These are phyloP conservation scores for Sipha maydis DNA, from an alignment of 2,888 invertebrate species.

Conservation along the genomic window DNA sequence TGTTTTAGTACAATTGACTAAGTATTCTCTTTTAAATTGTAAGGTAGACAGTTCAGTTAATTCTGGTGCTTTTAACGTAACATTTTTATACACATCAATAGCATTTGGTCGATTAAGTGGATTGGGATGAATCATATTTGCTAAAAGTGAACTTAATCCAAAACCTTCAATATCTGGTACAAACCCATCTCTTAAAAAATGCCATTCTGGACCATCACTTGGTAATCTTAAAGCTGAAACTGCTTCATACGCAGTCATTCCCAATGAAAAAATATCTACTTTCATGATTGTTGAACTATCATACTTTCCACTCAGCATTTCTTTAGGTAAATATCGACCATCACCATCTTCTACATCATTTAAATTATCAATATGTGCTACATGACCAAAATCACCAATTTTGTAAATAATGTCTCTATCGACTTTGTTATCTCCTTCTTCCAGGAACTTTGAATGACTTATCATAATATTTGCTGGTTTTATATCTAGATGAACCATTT, in stretches of 20 bases:
- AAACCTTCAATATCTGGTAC: slow-evolving; percentile 54
- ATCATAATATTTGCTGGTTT: slow-evolving; percentile 95
- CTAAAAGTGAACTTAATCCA: slow-evolving; percentile 41
- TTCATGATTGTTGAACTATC: slow-evolving; percentile 80
- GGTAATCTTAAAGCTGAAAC: slow-evolving; percentile 85
- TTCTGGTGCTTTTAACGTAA: slow-evolving; percentile 38
- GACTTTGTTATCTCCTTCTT: slow-evolving; percentile 73
- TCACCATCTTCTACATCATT: slow-evolving; percentile 89
- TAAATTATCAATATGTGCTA: slow-evolving; percentile 83
- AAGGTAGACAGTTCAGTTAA: slow-evolving; percentile 30
- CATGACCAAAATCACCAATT: slow-evolving; percentile 91
- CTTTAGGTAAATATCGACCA: slow-evolving; percentile 87
- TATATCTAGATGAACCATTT: slow-evolving; percentile 91
- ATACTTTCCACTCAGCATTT: slow-evolving; percentile 86
- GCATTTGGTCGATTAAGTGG: slow-evolving; percentile 48
- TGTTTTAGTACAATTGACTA: slow-evolving; percentile 42
- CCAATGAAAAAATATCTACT: slow-evolving; percentile 90
- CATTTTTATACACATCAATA: slow-evolving; percentile 44
- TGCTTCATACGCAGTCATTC: slow-evolving; percentile 80
- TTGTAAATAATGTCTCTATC: slow-evolving; percentile 78
- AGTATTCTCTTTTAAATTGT: slow-evolving; percentile 51
- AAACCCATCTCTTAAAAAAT: slow-evolving; percentile 73
- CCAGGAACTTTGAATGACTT: slow-evolving; percentile 70
- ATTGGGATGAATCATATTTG: slow-evolving; percentile 53
- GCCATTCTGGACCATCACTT: slow-evolving; percentile 91